Base-by-base conservation (phyloP, 2,888 invertebrate genomes). In the Lasioglossum zephyrum region DNA sequence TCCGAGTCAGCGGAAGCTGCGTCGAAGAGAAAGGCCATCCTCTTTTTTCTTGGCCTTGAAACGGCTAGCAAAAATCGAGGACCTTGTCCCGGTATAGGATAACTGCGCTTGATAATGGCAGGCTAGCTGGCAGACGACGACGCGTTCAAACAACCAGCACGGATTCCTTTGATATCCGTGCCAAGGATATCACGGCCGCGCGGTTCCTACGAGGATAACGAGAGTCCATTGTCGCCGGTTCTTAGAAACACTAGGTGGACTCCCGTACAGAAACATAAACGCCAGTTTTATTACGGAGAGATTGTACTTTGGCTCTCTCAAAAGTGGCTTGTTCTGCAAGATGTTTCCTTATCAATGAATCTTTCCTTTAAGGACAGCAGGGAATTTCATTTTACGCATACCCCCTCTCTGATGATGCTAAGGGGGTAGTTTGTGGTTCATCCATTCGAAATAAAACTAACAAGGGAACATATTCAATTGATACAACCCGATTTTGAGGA, bases 121-220 rank as follows among this genome's bases (percentile, higher is more conserved):
- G 77, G 83, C 89, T 88, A 75, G 88, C 75, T 83, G 87, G 85
- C 86, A 87, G 87, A 70, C 77, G 82, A 69, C 82, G 82, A 69
- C 82, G 88, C 89, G 91, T 90, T 86, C 83, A 88, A 69, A 82
- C 79, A 81, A 78, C 73, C 79, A 77, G 82, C 79, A 80, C 83
- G 85, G 84, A 85, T 90, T 87, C 85, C 79, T 86, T 73, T 85
- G 84, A 81, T 85, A 93, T 93, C 90, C 90, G 91, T 93, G 93
- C 91, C 93, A 93, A 93, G 93, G 93, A 93, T 93, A 92, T 75
- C 79, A 47, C 79, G 57, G 82, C 88, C 88, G 80, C 77, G 87
- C 77, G 82, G 88, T 88, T 89, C 90, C 91, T 90, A 87, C 87
- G 81, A 91, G 82, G 89, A 88, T 88, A 79, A 73, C 81, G 72